Evolutionary conservation across 1,140 invertebrate species (phyloP), one percentile per base, ranked within the genome.

Genomic region (Halyomorpha halys): DNA sequence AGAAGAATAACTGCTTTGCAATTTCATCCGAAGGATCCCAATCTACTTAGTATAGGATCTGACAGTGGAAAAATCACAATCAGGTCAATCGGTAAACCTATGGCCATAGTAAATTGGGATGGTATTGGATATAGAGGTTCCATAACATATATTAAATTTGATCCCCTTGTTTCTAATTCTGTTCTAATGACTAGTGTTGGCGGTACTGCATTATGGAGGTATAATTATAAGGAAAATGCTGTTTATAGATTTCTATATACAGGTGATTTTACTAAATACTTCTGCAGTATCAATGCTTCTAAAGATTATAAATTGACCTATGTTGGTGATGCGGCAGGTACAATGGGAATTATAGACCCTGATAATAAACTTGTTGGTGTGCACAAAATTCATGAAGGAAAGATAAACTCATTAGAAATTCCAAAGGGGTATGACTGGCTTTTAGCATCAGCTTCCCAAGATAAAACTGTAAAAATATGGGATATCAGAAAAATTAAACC

Each of bases 391-490:
- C 65, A 66, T 27, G 63, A 63, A 60, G 47, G 18, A 8, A 67
- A 67, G 61, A 47, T 67, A 9, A 64, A 61, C 39, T 44, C 45
- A 27, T 27, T 49, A n/a, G 66, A 67, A 51, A 61, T 67, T 21
- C 45, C 59, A 19, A 64, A 64, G 23, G 39, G 19, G 11, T 1
- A 30, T 14, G 49, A 49, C 2, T 61, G 61, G 19, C 16, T 66
- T 21, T 62, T 68, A 19, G 67, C 62, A 5, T 67, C 67, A n/a
- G 65, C 63, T 11, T 66, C 67, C 14, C n/a, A 60, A 19, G 65
- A 68, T 59, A 62, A 65, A 51, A 64, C 63, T 21, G 65, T 67
- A 1, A 68, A 68, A 51, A 13, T 68, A 15, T 68, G 65, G 62
- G 67, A 68, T 62, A 60, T 68, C 15, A 59, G 65, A 19, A 56